Conservation (phyloP, 1,140 invertebrate species). For the Chrysomallon squamiferum region DNA sequence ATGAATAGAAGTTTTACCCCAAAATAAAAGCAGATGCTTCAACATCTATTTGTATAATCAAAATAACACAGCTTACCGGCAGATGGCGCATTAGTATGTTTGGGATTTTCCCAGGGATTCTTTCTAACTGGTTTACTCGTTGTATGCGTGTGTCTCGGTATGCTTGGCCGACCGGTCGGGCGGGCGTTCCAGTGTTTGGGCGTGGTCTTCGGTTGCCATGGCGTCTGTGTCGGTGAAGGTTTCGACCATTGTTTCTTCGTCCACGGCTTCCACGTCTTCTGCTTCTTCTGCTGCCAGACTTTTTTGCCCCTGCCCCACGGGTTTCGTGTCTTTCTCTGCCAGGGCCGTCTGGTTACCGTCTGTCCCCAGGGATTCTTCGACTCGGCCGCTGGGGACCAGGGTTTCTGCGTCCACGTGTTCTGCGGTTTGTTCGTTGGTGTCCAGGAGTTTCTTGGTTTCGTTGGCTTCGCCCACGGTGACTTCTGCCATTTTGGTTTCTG, state of each 20-base stretch:
- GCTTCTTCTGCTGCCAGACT: too few species aligned
- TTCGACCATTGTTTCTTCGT: neutral
- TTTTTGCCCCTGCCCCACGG: too few species aligned
- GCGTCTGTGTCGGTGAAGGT: neutral
- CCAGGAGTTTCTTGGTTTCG: neutral
- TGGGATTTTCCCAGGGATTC: constrained; percentile 7
- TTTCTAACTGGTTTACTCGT: constrained; percentile 1
- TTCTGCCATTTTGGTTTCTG: neutral
- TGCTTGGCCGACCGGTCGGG: constrained; percentile 9
- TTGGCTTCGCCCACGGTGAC: constrained; percentile 1
- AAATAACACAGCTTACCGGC: constrained; percentile 11
- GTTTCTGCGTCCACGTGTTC: neutral
- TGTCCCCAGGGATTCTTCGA: neutral
- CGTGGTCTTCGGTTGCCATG: neutral
- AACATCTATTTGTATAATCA: too few species aligned
- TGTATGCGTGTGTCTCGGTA: neutral
- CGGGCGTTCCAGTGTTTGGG: constrained; percentile 12
- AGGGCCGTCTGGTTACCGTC: neutral
- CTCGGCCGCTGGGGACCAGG: neutral
- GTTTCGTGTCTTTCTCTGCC: too few species aligned
- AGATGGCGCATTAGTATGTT: constrained; percentile 12
- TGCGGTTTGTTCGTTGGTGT: constrained; percentile 8
- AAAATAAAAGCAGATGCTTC: too few species aligned
- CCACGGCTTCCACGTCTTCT: too few species aligned
- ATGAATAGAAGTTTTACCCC: too few species aligned